Percentiles rank a stretch among this genome's conserved stretches.
Conservation (phyloP, 2,113 vertebrate genomes). For the Solea senegalensis region DNA sequence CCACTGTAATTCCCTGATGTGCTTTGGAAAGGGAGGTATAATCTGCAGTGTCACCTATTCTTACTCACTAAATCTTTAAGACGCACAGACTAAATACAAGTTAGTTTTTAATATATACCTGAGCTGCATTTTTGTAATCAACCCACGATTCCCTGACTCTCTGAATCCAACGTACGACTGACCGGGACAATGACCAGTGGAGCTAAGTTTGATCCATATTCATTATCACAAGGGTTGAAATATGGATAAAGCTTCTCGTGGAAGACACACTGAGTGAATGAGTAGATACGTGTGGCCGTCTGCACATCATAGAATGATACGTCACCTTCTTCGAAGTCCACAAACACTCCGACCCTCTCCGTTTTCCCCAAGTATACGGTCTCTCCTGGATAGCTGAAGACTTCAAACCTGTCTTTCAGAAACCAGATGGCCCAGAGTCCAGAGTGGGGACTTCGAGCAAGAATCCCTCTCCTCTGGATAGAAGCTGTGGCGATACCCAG, state of each 20-base stretch:
- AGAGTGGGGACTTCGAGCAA: neutral
- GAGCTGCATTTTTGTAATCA: neutral
- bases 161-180: neutral
- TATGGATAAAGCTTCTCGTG: constrained; percentile 50
- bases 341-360: constrained; percentile 60
- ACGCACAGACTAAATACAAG: neutral
- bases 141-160: neutral
- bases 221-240: constrained; percentile 66
- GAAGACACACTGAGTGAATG: constrained; percentile 41
- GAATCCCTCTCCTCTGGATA: neutral
- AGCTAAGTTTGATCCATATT: constrained; percentile 56
- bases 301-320: constrained; percentile 57
- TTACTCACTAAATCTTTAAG: too few relatives aligned
- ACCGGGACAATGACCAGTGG: constrained; percentile 55
- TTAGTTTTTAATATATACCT: neutral
- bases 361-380: constrained; percentile 26
- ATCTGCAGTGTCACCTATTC: too few relatives aligned
- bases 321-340: constrained; percentile 37
- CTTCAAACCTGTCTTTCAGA: constrained; percentile 36
- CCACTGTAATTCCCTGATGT: too few relatives aligned
- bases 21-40: too few relatives aligned
- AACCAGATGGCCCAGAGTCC: constrained; percentile 67
- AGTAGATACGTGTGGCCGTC: constrained; percentile 25
- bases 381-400: constrained; percentile 12
- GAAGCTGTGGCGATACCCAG: constrained; percentile 59